Percentiles rank a stretch among this genome's conserved stretches.
phyloP scores from a whole-genome alignment of 2,113 vertebrate species.

The Catharus bicknelli region DNA sequence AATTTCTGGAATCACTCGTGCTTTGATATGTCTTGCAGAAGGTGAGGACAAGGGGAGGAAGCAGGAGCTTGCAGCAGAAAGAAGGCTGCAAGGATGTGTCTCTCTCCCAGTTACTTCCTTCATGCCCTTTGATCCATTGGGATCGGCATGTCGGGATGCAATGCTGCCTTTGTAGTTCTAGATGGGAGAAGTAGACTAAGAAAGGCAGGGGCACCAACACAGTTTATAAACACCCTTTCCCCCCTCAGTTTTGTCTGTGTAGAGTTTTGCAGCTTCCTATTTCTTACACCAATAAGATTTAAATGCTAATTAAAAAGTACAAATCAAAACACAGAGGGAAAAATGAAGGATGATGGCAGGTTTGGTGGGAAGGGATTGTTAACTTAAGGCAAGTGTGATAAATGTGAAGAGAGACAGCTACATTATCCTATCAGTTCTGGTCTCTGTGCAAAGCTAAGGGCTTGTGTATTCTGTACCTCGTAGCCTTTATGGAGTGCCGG shows the following conservation, averaged over 20 bases:
- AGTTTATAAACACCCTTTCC: not conserved
- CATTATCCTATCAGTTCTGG: not conserved
- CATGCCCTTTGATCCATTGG: fast-evolving
- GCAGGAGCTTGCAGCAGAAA: not conserved
- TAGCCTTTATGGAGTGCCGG: slow-evolving; percentile 5
- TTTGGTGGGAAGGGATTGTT: not conserved
- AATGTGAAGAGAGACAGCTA: not conserved
- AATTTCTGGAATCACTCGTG: not conserved
- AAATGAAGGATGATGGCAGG: not conserved
- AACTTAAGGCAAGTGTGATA: not conserved
- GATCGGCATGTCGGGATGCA: fast-evolving
- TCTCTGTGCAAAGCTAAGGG: not conserved
- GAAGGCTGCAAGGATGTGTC: not conserved
- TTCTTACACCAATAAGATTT: not conserved
- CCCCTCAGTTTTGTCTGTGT: not conserved
- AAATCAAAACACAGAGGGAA: not conserved
- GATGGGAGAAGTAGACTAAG: not conserved
- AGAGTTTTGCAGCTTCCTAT: not conserved
- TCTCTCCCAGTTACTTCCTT: not conserved
- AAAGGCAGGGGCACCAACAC: not conserved
- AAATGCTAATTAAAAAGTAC: not conserved
- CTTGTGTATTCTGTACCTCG: not conserved
- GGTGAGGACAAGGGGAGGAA: not conserved
- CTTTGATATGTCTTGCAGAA: not conserved
- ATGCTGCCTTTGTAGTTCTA: not conserved